Percentiles rank a stretch among this genome's conserved stretches.
These are phyloP conservation scores for Silurus aristotelis DNA, from an alignment of 2,797 vertebrate species.

Conservation along the genomic window DNA sequence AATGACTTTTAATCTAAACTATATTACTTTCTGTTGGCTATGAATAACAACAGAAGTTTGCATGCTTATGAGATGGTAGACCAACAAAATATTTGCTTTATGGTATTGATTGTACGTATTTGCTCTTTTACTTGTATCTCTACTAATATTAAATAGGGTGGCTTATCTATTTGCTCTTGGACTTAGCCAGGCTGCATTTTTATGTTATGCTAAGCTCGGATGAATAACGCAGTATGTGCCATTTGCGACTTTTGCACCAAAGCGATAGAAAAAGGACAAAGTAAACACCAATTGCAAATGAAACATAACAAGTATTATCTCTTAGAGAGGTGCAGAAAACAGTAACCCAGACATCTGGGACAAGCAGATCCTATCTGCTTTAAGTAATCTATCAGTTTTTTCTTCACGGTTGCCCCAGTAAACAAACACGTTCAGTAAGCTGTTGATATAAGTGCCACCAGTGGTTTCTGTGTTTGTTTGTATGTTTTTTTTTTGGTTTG, in stretches of 20 bases:
- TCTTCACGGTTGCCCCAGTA: not conserved
- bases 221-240: not conserved
- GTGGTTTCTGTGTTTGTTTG: not conserved
- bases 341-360: not conserved
- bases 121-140: not conserved
- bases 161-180: not conserved
- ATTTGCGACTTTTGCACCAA: not conserved
- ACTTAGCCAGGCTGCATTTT: not conserved
- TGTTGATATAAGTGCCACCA: not conserved
- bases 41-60: no score
- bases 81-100: not conserved
- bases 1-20: not conserved
- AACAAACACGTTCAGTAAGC: not conserved
- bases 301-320: not conserved
- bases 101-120: not conserved
- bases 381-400: not conserved
- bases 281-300: not conserved
- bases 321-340: not conserved
- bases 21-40: not conserved
- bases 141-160: not conserved
- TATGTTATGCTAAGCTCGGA: not conserved
- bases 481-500: not conserved
- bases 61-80: not conserved
- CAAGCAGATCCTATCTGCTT: not conserved
- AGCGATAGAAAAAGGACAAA: not conserved